These are phyloP conservation scores for Pachycephala philippinensis DNA, from an alignment of 2,113 vertebrate genomes.

Conservation along the genomic window DNA sequence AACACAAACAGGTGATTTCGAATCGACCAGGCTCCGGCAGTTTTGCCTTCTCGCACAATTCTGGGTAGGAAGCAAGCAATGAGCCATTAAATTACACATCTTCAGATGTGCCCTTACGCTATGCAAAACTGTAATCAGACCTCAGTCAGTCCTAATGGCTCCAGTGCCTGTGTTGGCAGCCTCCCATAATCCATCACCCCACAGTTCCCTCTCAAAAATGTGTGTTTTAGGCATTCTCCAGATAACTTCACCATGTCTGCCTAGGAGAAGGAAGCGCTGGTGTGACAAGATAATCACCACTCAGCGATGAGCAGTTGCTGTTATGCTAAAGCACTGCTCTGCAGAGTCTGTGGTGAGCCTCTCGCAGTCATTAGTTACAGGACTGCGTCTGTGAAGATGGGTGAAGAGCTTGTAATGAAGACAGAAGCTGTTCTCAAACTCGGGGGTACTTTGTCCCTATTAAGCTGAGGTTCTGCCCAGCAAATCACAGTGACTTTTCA, in stretches of 20 bases:
- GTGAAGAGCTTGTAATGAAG: conserved; percentile 20
- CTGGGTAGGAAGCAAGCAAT: neutral
- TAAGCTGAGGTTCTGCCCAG: neutral
- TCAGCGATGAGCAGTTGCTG: neutral
- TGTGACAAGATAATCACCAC: conserved; percentile 32
- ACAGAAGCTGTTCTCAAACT: neutral
- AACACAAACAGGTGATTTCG: conserved; percentile 46
- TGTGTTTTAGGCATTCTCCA: neutral
- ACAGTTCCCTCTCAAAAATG: neutral
- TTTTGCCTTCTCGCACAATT: neutral
- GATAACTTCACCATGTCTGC: neutral
- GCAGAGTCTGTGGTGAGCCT: neutral
- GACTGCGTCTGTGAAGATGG: neutral
- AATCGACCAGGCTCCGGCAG: neutral
- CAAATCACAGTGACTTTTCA: neutral
- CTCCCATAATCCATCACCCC: neutral
- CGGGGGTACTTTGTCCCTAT: neutral
- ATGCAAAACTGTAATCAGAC: conserved; percentile 39
- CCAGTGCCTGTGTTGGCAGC: neutral
- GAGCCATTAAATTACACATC: conserved; percentile 38
- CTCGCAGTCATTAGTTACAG: neutral
- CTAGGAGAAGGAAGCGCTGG: neutral
- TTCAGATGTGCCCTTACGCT: neutral
- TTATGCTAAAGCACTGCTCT: neutral
- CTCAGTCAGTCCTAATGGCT: neutral